Percentiles rank a stretch among this genome's conserved stretches.
phyloP scores from a whole-genome alignment of 1,140 invertebrate species.

The Acromyrmex heyeri region DNA sequence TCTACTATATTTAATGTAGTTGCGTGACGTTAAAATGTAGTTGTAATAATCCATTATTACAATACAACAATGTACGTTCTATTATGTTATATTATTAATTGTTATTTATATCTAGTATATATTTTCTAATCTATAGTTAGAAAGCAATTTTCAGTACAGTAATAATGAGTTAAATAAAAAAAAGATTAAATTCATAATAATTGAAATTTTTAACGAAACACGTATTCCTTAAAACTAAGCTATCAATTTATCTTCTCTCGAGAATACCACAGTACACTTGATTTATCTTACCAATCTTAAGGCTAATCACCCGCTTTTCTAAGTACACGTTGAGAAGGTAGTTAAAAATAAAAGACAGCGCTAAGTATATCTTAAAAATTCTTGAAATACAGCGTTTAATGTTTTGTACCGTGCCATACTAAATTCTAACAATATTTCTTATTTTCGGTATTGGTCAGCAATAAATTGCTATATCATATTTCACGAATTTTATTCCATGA shows the following conservation, averaged over 20 bases:
- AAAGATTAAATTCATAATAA: neutral
- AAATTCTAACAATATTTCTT: conserved; percentile 14
- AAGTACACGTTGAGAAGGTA: neutral
- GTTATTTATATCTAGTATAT: neutral
- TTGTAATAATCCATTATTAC: conserved; percentile 3
- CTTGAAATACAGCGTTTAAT: neutral
- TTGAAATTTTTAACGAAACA: neutral
- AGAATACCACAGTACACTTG: conserved; percentile 1
- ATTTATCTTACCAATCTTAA: conserved; percentile 42
- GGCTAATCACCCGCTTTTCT: conserved; percentile 30
- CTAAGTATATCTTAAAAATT: conserved; percentile 32
- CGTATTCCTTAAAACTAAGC: neutral
- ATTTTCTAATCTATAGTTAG: neutral
- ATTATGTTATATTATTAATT: neutral
- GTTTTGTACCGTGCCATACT: neutral
- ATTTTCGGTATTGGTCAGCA: conserved; percentile 7
- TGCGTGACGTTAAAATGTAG: neutral
- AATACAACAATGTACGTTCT: neutral
- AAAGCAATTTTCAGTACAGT: neutral
- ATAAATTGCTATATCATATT: conserved; percentile 23
- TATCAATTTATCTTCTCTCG: conserved; percentile 26
- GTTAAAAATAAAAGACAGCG: conserved; percentile 38
- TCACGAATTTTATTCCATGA: neutral
- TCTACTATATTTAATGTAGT: neutral
- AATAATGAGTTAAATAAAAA: neutral